These are phyloP conservation scores for Scomberomorus guttatus DNA, from an alignment of 2,797 vertebrate genomes.

Conservation along the genomic window DNA sequence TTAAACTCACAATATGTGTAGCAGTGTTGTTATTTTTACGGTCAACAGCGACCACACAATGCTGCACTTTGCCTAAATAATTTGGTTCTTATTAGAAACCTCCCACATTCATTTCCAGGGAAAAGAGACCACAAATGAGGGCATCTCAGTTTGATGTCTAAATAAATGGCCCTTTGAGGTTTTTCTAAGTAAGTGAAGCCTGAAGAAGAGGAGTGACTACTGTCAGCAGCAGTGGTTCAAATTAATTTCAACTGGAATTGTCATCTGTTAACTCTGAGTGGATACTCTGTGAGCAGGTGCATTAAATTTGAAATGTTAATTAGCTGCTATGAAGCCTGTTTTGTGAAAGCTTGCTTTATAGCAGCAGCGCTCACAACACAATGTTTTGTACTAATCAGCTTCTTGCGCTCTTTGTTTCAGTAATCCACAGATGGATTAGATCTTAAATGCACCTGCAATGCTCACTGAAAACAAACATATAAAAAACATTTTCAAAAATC, in stretches of 20 bases:
- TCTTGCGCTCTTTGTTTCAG: not conserved
- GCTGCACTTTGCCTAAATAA: slow-evolving; percentile 29
- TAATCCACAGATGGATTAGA: not conserved
- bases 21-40: slow-evolving; percentile 15
- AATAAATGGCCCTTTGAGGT: slow-evolving; percentile 37
- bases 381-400: not conserved
- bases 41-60: slow-evolving; percentile 12
- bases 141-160: slow-evolving; percentile 8
- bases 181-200: slow-evolving; percentile 44
- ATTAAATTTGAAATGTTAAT: not conserved
- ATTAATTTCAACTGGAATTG: not conserved
- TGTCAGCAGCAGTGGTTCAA: not conserved
- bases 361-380: not conserved
- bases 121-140: slow-evolving; percentile 43
- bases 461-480: not conserved
- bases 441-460: not conserved
- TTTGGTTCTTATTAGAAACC: slow-evolving; percentile 53
- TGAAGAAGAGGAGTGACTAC: slow-evolving; percentile 17
- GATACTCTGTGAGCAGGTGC: not conserved
- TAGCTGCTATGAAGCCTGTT: not conserved
- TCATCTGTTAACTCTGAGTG: not conserved
- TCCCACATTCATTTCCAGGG: slow-evolving; percentile 60
- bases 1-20: not conserved
- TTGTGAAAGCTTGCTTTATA: not conserved
- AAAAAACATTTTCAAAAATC: not conserved